These are phyloP conservation scores for Hypomesus transpacificus DNA, from an alignment of 2,113 vertebrate genomes.

Conservation along the genomic window DNA sequence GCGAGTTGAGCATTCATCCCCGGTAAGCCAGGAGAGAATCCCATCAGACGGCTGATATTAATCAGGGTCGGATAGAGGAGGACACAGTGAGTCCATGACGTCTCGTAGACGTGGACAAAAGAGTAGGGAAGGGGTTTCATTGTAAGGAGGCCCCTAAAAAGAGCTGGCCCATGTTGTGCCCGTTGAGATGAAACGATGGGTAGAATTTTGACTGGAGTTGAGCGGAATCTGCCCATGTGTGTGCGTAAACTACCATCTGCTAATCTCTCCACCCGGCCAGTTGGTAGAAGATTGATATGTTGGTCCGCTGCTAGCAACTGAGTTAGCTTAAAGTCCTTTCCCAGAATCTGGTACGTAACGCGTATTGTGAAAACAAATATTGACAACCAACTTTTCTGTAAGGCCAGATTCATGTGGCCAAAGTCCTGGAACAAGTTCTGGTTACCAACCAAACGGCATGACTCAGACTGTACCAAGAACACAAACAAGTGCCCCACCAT, in stretches of 20 bases:
- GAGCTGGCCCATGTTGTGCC: neutral
- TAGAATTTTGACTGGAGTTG: too few species aligned
- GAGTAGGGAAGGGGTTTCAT: neutral
- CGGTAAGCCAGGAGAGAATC: conserved; percentile 38
- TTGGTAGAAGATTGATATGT: neutral
- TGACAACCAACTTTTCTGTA: conserved; percentile 3
- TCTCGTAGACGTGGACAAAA: conserved; percentile 46
- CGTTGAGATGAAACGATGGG: too few species aligned
- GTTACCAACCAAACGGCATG: neutral
- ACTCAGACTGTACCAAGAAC: neutral
- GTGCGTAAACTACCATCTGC: too few species aligned
- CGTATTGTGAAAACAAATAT: conserved; percentile 24
- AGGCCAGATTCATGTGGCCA: conserved; percentile 17
- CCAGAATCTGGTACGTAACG: conserved; percentile 9
- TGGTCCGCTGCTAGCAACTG: neutral
- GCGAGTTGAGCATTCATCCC: conserved; percentile 40
- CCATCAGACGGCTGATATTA: conserved; percentile 45
- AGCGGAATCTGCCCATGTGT: too few species aligned
- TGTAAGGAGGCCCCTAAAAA: neutral
- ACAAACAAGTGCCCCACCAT: conserved; percentile 1
- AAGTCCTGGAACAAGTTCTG: conserved; percentile 22
- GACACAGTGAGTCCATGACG: conserved; percentile 34
- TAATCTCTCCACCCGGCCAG: neutral
- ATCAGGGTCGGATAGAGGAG: conserved; percentile 38
- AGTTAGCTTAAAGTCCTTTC: neutral